These are phyloP conservation scores for Myiotriccus ornatus DNA, from an alignment of 2,797 vertebrate genomes.

Conservation along the genomic window DNA sequence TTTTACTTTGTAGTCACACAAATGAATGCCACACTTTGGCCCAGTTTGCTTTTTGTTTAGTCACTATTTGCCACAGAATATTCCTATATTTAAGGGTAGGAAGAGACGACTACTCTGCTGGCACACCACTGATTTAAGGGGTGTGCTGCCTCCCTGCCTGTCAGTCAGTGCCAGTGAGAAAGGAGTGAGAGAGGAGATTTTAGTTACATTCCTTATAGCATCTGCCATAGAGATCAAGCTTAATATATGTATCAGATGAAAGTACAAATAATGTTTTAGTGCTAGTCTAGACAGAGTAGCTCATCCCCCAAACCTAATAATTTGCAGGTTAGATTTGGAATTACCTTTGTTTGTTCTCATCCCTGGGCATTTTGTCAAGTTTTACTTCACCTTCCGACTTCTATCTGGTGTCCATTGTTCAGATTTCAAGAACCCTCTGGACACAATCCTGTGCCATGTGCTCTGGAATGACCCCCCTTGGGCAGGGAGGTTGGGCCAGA, in stretches of 20 bases:
- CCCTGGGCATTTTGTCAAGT: not conserved
- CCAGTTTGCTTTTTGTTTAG: not conserved
- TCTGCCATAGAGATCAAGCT: not conserved
- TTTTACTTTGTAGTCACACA: not conserved
- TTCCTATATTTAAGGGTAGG: not conserved
- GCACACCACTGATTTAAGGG: not conserved
- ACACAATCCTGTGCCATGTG: not conserved
- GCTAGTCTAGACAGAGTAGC: not conserved
- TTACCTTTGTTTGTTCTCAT: not conserved
- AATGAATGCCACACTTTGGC: not conserved
- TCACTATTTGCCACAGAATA: not conserved
- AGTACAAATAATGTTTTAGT: not conserved
- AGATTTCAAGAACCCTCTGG: not conserved
- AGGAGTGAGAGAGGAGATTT: not conserved
- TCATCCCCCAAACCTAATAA: not conserved
- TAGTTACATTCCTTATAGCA: not conserved
- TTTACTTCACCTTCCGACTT: not conserved
- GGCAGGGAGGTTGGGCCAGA: not conserved
- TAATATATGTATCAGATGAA: not conserved
- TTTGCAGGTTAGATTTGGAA: not conserved
- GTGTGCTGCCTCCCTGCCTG: not conserved
- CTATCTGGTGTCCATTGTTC: not conserved
- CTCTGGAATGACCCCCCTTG: not conserved
- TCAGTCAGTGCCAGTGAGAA: not conserved
- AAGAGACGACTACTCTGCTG: not conserved